Evolutionary conservation across 2,888 invertebrate species (phyloP), one percentile per base, ranked within the genome.

Genomic region (Acleris holmiana): DNA sequence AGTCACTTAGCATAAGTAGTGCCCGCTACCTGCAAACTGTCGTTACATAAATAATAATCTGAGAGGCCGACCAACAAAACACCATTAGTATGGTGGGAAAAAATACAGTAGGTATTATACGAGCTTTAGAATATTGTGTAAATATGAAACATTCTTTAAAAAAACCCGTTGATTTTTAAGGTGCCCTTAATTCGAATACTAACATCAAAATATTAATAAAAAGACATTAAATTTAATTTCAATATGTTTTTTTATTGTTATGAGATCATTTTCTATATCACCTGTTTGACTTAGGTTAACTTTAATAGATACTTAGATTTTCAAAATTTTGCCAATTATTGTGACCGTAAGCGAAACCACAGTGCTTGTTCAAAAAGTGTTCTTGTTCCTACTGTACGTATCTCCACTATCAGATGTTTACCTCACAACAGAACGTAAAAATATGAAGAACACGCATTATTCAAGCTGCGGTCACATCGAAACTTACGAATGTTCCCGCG

Each of bases 11-110:
- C 87, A 88, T 89, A 85, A 89, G 87, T 89, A 85, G 82, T 59
- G 81, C 23, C 56, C 56, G 58, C 55, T 64, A 61, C 68, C 68
- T 68, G 67, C 73, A 76, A 91, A 91, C 84, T 86, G 86, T 82
- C 89, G 89, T 91, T 85, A 89, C 91, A 91, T 91, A 90, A 91
- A 91, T 89, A 91, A 89, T 87, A 86, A 82, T 78, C 71, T 75
- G 72, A 68, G 73, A 77, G 76, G 79, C 78, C 76, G 68, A 75
- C 83, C 82, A 83, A 84, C 83, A 83, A 82, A 80, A 81, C 81
- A 81, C 81, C 15, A 35, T 21, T 4, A 41, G 17, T 59, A n/a
- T 25, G 41, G 25, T 40, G 21, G 55, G 21, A 50, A 60, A 65
- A 65, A 29, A 10, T 49, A 65, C 65, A 65, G 64, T 44, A n/a